These are phyloP conservation scores for Maccullochella peelii DNA, from an alignment of 2,113 vertebrate species.

Conservation along the genomic window DNA sequence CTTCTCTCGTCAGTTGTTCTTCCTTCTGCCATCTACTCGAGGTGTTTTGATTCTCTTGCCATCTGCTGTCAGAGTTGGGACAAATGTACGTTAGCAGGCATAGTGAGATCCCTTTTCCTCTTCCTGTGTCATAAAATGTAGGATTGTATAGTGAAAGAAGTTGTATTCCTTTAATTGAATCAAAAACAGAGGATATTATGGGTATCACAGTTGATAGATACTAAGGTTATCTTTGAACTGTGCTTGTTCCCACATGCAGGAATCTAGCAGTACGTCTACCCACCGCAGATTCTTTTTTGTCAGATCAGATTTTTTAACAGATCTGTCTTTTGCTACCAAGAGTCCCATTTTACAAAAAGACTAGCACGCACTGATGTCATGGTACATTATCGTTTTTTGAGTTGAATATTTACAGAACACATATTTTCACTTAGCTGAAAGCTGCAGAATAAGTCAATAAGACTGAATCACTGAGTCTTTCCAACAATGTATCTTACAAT, in stretches of 20 bases:
- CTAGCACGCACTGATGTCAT: too few species aligned
- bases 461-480: neutral
- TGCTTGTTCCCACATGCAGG: conserved; percentile 17
- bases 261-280: neutral
- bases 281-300: neutral
- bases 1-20: conserved; percentile 26
- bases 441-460: neutral
- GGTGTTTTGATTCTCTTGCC: conserved; percentile 51
- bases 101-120: neutral
- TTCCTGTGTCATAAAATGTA: conserved; percentile 8
- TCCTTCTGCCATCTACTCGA: conserved; percentile 41
- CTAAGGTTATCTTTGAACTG: neutral
- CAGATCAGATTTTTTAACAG: too few species aligned
- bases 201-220: neutral
- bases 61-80: conserved; percentile 39
- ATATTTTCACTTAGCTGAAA: too few species aligned
- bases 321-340: too few species aligned
- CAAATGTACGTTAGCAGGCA: conserved; percentile 3
- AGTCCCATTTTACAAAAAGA: too few species aligned
- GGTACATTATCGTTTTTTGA: too few species aligned
- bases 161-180: neutral
- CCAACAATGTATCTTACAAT: conserved; percentile 19
- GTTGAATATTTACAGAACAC: too few species aligned
- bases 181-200: conserved; percentile 2
- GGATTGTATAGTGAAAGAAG: neutral